Conservation (phyloP, 2,888 invertebrate species). For the Phortica okadai region DNA sequence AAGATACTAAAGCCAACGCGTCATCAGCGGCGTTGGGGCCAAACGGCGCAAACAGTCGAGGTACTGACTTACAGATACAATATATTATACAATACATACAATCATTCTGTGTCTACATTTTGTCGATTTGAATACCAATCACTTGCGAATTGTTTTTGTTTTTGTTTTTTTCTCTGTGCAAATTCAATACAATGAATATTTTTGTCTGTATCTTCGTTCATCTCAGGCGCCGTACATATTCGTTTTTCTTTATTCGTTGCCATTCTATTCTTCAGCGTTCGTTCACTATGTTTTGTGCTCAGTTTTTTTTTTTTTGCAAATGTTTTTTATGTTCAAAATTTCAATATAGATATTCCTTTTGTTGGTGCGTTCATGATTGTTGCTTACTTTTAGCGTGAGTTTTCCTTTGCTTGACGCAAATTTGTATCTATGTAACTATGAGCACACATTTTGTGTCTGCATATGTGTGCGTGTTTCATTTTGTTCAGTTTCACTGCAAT, state of each 20-base stretch:
- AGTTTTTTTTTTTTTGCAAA: slow-evolving; percentile 8
- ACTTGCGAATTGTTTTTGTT: no score
- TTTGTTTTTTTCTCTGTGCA: no score
- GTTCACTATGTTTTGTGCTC: slow-evolving; percentile 11
- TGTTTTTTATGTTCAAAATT: background rate
- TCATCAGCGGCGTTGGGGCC: slow-evolving; percentile 72
- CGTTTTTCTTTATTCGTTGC: background rate
- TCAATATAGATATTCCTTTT: slow-evolving; percentile 11
- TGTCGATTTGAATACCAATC: no score
- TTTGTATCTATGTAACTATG: slow-evolving; percentile 5
- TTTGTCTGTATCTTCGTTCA: slow-evolving; percentile 7
- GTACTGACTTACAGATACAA: slow-evolving; percentile 49
- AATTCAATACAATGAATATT: background rate
- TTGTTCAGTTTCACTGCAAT: background rate
- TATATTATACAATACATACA: background rate
- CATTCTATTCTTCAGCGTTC: background rate
- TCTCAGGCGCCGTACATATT: slow-evolving; percentile 3
- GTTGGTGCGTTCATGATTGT: background rate
- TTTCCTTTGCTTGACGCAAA: slow-evolving; percentile 5
- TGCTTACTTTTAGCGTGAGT: slow-evolving; percentile 11
- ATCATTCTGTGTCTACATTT: background rate
- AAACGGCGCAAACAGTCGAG: slow-evolving; percentile 64
- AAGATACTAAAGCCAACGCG: slow-evolving; percentile 64
- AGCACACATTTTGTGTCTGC: background rate
- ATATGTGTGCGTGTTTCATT: background rate